Conservation (phyloP, 2,113 vertebrate species). For the Pogona vitticeps region DNA sequence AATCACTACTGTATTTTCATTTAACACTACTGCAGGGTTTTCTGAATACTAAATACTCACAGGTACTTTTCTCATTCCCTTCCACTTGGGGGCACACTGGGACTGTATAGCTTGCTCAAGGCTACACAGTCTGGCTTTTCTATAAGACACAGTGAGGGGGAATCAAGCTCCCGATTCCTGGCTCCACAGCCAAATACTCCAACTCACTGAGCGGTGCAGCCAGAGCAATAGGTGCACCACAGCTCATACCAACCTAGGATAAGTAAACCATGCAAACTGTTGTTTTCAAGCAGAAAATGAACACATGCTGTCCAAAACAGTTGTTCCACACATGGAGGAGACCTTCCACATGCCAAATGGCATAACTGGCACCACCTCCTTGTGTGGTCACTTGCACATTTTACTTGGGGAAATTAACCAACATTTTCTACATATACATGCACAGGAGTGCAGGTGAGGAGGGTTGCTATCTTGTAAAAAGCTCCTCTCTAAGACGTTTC, state of each 20-base stretch:
- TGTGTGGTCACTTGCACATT: not conserved
- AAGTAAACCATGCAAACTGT: not conserved
- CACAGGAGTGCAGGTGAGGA: not conserved
- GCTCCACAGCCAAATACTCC: no score
- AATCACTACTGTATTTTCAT: no score
- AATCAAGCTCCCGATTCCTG: no score
- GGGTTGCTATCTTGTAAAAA: not conserved
- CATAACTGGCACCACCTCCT: not conserved
- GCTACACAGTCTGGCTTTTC: no score
- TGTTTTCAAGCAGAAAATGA: not conserved
- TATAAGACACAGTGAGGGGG: no score
- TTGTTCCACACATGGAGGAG: not conserved
- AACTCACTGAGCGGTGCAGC: no score
- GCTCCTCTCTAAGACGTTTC: not conserved
- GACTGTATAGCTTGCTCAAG: no score
- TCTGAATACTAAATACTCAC: no score
- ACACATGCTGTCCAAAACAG: not conserved
- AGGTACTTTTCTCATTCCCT: no score
- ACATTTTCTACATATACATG: not conserved
- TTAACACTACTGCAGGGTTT: no score
- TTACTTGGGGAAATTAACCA: not conserved
- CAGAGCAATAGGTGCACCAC: no score
- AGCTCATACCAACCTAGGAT: not conserved
- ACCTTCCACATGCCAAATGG: not conserved
- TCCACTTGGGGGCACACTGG: no score